Conservation (phyloP, 1,140 invertebrate species). For the Mylabris phalerata region DNA sequence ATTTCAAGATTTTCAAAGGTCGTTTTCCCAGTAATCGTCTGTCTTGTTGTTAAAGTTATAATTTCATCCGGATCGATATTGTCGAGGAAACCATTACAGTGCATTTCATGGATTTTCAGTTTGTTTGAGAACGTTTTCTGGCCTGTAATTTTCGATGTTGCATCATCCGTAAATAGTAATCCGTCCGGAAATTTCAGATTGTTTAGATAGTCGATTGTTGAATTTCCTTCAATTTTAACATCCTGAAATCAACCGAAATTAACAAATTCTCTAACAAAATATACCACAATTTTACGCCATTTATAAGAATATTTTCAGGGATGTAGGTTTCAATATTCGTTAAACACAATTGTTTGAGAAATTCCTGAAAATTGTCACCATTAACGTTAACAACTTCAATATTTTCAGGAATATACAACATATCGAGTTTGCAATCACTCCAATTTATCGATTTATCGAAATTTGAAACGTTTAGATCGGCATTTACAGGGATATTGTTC, state of each 20-base stretch:
- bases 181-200: slow-evolving; percentile 44
- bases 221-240: slow-evolving; percentile 33
- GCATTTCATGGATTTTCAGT: slow-evolving; percentile 24
- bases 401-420: slow-evolving; percentile 28
- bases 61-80: slow-evolving; percentile 34
- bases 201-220: slow-evolving; percentile 41
- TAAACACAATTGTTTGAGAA: slow-evolving; percentile 41
- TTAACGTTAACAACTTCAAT: slow-evolving; percentile 32
- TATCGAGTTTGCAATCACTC: background rate
- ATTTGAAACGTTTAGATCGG: background rate
- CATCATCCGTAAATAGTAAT: slow-evolving; percentile 34
- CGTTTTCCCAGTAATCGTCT: slow-evolving; percentile 38
- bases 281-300: slow-evolving; percentile 39
- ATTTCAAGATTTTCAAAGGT: slow-evolving; percentile 44
- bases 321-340: slow-evolving; percentile 37
- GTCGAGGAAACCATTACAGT: slow-evolving; percentile 37
- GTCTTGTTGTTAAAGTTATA: slow-evolving; percentile 36
- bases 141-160: slow-evolving; percentile 21
- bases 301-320: slow-evolving; percentile 35
- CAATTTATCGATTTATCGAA: background rate
- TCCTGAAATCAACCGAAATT: slow-evolving; percentile 32
- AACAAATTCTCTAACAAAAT: slow-evolving; percentile 5
- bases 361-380: slow-evolving; percentile 32
- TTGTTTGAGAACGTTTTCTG: slow-evolving; percentile 39
- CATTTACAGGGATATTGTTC: slow-evolving; percentile 19